These are phyloP conservation scores for Tiliacea citrago DNA, from an alignment of 2,888 invertebrate genomes.

Conservation along the genomic window DNA sequence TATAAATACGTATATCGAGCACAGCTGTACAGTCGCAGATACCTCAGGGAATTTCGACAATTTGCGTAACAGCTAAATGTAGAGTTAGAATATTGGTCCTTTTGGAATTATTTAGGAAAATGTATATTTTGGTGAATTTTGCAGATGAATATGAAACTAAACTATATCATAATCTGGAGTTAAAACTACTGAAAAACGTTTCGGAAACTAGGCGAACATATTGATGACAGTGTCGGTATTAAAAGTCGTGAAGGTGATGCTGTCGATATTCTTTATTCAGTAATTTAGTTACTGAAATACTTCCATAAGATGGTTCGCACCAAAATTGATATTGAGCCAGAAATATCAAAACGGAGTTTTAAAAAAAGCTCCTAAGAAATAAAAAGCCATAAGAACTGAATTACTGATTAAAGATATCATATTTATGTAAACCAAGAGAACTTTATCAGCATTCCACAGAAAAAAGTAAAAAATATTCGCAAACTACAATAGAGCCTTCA, in stretches of 20 bases:
- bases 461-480: background rate
- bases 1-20: constrained; percentile 50
- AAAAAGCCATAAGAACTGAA: too few species aligned
- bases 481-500: constrained; percentile 23
- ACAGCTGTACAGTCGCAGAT: constrained; percentile 64
- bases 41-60: constrained; percentile 47
- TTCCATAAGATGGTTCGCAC: too few species aligned
- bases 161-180: background rate
- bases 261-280: background rate
- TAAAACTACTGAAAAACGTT: background rate
- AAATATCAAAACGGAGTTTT: background rate
- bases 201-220: background rate
- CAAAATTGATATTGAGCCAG: background rate
- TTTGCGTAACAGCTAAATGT: constrained; percentile 52
- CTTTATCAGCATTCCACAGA: background rate
- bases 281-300: too few species aligned
- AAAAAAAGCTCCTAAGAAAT: background rate
- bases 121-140: background rate
- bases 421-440: background rate
- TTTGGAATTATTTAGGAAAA: constrained; percentile 17
- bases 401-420: background rate
- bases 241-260: background rate
- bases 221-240: background rate
- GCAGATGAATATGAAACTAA: background rate
- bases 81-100: constrained; percentile 8